Percentiles rank a stretch among this genome's conserved stretches.
Evolutionary conservation across 2,113 vertebrate species (phyloP).

Genomic region (Paraplagusia blochii): DNA sequence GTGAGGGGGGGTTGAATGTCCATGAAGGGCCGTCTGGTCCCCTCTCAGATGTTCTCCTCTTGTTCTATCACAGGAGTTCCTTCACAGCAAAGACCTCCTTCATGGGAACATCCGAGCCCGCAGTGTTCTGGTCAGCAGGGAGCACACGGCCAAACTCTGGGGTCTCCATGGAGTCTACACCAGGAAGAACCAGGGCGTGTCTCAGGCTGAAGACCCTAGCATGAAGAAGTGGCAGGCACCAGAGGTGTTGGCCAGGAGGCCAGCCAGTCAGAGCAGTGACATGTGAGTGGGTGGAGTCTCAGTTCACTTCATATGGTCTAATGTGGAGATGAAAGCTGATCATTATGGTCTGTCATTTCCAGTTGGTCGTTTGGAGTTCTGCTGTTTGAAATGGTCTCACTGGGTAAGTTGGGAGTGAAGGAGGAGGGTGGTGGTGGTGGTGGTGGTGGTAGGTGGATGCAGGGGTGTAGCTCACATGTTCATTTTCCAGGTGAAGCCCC

Average conservation of each 20-base stretch:
- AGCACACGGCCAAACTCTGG: constrained; percentile 85
- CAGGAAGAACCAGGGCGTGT: constrained; percentile 56
- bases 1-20: no score
- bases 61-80: constrained; percentile 77
- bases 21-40: neutral
- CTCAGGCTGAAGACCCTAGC: constrained; percentile 58
- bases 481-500: constrained; percentile 84
- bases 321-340: neutral
- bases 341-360: constrained; percentile 20
- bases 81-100: constrained; percentile 83
- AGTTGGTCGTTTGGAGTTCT: constrained; percentile 92
- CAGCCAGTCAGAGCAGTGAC: constrained; percentile 78
- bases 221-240: constrained; percentile 94
- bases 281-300: constrained; percentile 71
- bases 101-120: constrained; percentile 88
- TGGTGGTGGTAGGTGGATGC: no score
- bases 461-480: neutral
- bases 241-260: constrained; percentile 79
- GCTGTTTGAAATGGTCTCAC: constrained; percentile 86
- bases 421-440: no score
- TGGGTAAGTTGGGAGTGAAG: constrained; percentile 76
- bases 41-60: neutral
- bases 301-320: neutral
- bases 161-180: constrained; percentile 82
- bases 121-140: constrained; percentile 81